phyloP scores from a whole-genome alignment of 2,888 invertebrate species.

The Diaprepes abbreviatus region DNA sequence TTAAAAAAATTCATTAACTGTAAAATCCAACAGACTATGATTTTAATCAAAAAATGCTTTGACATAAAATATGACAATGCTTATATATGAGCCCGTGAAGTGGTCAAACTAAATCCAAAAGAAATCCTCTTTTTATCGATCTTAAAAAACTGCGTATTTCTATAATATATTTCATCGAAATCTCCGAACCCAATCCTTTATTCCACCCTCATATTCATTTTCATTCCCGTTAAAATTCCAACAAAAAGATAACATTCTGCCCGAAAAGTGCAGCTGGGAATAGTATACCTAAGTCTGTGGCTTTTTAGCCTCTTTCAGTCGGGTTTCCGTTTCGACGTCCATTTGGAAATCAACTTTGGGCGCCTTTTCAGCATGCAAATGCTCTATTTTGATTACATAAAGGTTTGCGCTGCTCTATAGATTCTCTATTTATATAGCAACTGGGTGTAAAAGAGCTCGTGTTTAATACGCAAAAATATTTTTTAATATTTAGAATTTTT shows the following conservation, averaged over 20 bases:
- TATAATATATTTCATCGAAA: too few species aligned
- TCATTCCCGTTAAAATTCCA: not conserved
- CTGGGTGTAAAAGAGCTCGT: not conserved
- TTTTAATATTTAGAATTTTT: too few species aligned
- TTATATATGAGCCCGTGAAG: too few species aligned
- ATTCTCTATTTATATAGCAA: not conserved
- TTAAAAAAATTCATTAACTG: too few species aligned
- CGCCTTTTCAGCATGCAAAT: conserved; percentile 7
- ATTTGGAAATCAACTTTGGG: conserved; percentile 7
- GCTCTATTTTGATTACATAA: not conserved
- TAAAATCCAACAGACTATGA: too few species aligned
- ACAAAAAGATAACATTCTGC: not conserved
- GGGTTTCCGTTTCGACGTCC: conserved; percentile 4
- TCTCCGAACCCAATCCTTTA: not conserved
- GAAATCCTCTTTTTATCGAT: too few species aligned
- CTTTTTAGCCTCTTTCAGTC: not conserved
- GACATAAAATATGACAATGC: too few species aligned
- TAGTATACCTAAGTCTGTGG: not conserved
- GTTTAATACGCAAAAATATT: too few species aligned
- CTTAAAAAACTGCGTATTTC: too few species aligned
- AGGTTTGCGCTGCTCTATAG: not conserved
- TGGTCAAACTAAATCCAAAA: too few species aligned
- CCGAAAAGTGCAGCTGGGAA: not conserved
- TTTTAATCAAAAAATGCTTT: too few species aligned
- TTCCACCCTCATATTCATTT: too few species aligned